phyloP scores from a whole-genome alignment of 2,888 invertebrate species.

The Colletes collaris region DNA sequence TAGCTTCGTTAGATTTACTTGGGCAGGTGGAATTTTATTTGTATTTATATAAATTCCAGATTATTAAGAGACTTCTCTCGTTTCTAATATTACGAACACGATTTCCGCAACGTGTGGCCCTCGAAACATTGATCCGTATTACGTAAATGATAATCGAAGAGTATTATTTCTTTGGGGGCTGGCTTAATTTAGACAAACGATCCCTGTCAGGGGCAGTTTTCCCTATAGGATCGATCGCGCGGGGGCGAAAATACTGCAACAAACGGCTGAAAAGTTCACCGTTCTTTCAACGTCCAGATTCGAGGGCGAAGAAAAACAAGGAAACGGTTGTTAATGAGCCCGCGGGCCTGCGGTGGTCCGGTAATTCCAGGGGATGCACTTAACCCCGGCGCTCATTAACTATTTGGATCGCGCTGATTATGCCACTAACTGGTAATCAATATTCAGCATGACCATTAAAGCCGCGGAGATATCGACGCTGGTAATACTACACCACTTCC shows the following conservation, averaged over 20 bases:
- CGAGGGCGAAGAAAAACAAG: neutral
- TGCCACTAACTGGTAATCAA: constrained; percentile 73
- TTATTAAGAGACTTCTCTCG: too few species aligned
- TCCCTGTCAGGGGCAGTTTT: too few species aligned
- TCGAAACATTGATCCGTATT: too few species aligned
- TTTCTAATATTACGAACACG: too few species aligned
- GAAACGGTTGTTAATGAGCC: constrained; percentile 26
- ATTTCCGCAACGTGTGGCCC: too few species aligned
- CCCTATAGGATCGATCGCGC: constrained; percentile 9
- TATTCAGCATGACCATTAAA: constrained; percentile 69
- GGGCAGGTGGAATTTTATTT: too few species aligned
- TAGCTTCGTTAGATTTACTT: too few species aligned
- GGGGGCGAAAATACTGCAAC: neutral
- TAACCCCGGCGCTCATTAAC: constrained; percentile 61
- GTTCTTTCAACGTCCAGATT: neutral
- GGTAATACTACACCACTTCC: constrained; percentile 48
- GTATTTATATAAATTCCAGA: too few species aligned
- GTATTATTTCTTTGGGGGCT: too few species aligned
- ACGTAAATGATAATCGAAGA: too few species aligned
- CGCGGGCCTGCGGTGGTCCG: neutral
- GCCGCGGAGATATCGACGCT: constrained; percentile 53
- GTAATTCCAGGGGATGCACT: constrained; percentile 15
- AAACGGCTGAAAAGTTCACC: neutral
- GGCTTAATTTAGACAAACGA: too few species aligned
- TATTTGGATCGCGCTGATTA: constrained; percentile 69